Percentiles rank a stretch among this genome's conserved stretches.
phyloP scores from a whole-genome alignment of 1,140 invertebrate species.

The Heliconius hewitsoni region DNA sequence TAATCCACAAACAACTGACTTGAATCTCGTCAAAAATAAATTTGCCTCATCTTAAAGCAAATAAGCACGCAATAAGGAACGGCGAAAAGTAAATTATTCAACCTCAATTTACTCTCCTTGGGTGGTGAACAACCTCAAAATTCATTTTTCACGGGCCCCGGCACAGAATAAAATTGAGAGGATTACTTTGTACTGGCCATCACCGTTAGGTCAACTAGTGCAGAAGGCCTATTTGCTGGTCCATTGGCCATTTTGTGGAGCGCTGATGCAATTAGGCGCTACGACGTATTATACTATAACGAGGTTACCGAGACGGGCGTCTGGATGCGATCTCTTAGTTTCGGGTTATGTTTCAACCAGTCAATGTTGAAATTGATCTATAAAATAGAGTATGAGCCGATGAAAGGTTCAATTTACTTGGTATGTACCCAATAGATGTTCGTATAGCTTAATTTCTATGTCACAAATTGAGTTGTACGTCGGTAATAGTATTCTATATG shows the following conservation, averaged over 20 bases:
- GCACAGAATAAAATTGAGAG: constrained; percentile 47
- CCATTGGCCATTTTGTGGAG: constrained; percentile 66
- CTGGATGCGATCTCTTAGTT: constrained; percentile 22
- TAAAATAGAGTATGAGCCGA: background rate
- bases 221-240: constrained; percentile 71
- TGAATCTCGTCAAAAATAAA: constrained; percentile 34
- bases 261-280: constrained; percentile 59
- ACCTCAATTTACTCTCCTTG: constrained; percentile 60
- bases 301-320: constrained; percentile 24
- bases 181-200: constrained; percentile 62
- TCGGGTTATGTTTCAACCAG: background rate
- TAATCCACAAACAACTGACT: constrained; percentile 30
- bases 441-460: background rate
- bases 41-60: constrained; percentile 30
- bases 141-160: constrained; percentile 66
- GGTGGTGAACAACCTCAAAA: constrained; percentile 59
- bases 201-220: constrained; percentile 63
- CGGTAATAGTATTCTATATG: too few relatives aligned
- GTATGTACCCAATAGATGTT: background rate
- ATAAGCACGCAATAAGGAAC: constrained; percentile 50
- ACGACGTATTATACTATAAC: constrained; percentile 33
- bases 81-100: constrained; percentile 63
- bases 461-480: background rate
- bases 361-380: constrained; percentile 1
- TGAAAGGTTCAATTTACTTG: background rate